Base-by-base conservation (phyloP, 2,797 vertebrate species). In the Notoglanidium macrostoma region DNA sequence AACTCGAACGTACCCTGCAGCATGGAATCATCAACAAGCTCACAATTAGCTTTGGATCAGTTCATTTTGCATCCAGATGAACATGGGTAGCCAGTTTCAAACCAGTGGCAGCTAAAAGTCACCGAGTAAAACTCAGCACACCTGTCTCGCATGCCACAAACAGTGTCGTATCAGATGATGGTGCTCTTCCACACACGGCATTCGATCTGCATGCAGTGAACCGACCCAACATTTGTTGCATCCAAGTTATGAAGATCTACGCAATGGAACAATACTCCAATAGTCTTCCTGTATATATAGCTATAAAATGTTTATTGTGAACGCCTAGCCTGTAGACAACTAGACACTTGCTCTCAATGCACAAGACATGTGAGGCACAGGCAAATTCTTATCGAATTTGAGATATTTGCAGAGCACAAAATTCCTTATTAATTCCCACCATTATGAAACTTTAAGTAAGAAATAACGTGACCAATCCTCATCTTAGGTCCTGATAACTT, bases 21-120 rank as follows among this genome's bases (percentile, higher is more conserved):
- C 51, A 57, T 46, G 57, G 29, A 76, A 84, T 73, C 17, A 59
- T 49, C 72, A 72, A 40, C 80, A 78, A 15, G 81, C 72, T 77
- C 32, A 76, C 70, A 67, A 78, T 77, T 44, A 78, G 49, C 21
- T 46, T 54, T 70, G 81, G 49, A 65, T 63, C 29, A 44, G 35
- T 65, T 14, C 2, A 8, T 40, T 78, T 55, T 77, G 86, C 70
- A 83, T 59, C 26, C 23, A 46, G 35, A 4, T 32, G 7, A 76
- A 65, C 59, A 67, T 29, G 23, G 3, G n/a, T 65, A 51, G 54
- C 11, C 26, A 46, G 65, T 83, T 55, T 78, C 40, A 68, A 68
- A 32, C 54, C 8, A 32, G n/a, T 51, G 49, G 19, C 80, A 51
- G 61, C 63, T 83, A 70, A 83, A 23, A 54, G 29, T 7, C 29